A percentile compares a stretch with the other conserved stretches of the same genome.
Evolutionary conservation across 2,888 invertebrate species (phyloP).

Genomic region (Patella caerulea): DNA sequence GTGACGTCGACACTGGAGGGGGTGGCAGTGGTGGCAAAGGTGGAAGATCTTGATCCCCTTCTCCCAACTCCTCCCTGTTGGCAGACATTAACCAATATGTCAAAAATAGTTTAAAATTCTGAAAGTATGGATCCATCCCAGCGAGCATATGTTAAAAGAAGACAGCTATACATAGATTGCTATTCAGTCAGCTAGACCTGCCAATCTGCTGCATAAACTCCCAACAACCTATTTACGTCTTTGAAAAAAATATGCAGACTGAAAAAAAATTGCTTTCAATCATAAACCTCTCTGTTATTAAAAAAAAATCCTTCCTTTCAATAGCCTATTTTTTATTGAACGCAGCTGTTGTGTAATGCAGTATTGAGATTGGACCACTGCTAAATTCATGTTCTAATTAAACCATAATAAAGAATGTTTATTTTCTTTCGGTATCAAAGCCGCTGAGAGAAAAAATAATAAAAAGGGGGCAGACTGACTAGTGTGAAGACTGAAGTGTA

Average conservation of each 20-base stretch:
- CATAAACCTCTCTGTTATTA: conserved; percentile 25
- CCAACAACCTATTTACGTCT: conserved; percentile 19
- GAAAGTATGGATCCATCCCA: conserved; percentile 44
- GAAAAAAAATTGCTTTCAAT: conserved; percentile 24
- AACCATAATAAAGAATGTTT: conserved; percentile 26
- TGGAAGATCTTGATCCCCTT: conserved; percentile 22
- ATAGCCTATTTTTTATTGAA: conserved; percentile 23
- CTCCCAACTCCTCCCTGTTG: conserved; percentile 42
- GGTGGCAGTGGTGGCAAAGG: conserved; percentile 1
- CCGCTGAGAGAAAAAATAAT: conserved; percentile 4
- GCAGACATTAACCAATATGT: conserved; percentile 48
- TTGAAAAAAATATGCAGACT: conserved; percentile 17
- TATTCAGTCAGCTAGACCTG: conserved; percentile 16
- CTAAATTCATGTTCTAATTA: conserved; percentile 24
- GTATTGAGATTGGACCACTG: conserved; percentile 10
- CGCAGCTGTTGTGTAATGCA: conserved; percentile 5
- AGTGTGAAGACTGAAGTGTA: no score
- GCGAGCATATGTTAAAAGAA: conserved; percentile 5
- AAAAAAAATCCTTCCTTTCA: conserved; percentile 25
- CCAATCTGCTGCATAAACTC: conserved; percentile 11
- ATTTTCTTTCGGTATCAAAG: conserved; percentile 19
- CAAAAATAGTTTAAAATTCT: conserved; percentile 45
- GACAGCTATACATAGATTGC: conserved; percentile 14
- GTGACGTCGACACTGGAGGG: conserved; percentile 7
- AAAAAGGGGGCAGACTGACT: not conserved